Conservation (phyloP, 2,113 vertebrate genomes). For the Cyrtonyx montezumae region DNA sequence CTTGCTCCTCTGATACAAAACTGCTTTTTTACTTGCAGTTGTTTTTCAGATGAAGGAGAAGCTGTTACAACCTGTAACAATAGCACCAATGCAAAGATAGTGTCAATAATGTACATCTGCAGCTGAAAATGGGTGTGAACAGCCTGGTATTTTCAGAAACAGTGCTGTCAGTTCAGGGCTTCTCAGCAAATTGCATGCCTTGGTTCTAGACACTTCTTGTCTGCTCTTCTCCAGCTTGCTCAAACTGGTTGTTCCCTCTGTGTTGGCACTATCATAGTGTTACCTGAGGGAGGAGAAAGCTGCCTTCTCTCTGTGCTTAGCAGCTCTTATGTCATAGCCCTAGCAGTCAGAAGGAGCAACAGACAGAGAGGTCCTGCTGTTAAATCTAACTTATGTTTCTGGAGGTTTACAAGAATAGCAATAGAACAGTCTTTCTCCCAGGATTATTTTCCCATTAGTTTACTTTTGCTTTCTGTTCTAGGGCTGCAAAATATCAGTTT, state of each 20-base stretch:
- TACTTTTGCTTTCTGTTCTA: background rate
- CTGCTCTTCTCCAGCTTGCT: background rate
- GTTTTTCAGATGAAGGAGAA: background rate
- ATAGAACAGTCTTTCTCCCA: background rate
- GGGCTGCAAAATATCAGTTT: background rate
- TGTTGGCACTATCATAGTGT: fast-evolving
- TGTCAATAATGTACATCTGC: background rate
- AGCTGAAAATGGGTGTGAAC: background rate
- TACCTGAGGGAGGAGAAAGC: background rate
- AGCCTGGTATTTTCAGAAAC: background rate
- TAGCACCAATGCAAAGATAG: background rate
- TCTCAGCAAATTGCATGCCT: background rate
- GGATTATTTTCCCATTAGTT: background rate
- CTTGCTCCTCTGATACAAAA: background rate
- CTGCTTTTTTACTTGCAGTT: background rate
- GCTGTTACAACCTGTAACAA: fast-evolving
- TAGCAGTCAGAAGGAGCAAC: background rate
- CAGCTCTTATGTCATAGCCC: background rate
- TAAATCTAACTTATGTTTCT: background rate
- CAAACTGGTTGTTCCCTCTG: background rate
- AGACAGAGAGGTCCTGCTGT: background rate
- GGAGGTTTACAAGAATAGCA: background rate
- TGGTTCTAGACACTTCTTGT: background rate
- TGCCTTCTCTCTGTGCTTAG: background rate
- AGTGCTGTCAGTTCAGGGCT: background rate